Evolutionary conservation across 2,113 vertebrate species (phyloP).

Genomic region (Chloropsis cyanopogon): DNA sequence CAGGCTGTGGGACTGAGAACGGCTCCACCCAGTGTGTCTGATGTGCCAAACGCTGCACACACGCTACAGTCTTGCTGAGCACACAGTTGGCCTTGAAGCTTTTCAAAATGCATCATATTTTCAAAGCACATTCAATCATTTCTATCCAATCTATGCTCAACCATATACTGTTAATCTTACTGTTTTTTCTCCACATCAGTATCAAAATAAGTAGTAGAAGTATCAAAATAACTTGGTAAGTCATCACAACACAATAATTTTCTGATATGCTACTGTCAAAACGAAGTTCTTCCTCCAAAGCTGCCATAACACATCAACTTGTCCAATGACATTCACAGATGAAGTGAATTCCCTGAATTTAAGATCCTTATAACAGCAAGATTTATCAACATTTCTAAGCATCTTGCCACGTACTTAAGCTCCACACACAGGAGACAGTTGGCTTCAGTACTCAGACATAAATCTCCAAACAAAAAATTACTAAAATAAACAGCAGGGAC

Average conservation of each 20-base stretch:
- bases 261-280: background rate
- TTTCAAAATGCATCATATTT: background rate
- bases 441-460: background rate
- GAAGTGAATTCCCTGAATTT: background rate
- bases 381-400: background rate
- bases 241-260: background rate
- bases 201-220: background rate
- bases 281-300: background rate
- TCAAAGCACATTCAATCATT: background rate
- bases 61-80: background rate
- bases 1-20: background rate
- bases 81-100: background rate
- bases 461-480: background rate
- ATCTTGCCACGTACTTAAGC: background rate
- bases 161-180: background rate
- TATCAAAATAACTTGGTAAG: background rate
- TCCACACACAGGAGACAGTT: background rate
- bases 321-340: background rate
- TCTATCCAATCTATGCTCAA: background rate
- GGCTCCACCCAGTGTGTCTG: background rate
- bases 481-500: background rate
- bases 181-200: background rate
- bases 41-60: background rate
- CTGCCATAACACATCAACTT: background rate
- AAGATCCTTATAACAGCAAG: background rate